Evolutionary conservation across 1,140 invertebrate species (phyloP).

Genomic region (Zophobas morio): DNA sequence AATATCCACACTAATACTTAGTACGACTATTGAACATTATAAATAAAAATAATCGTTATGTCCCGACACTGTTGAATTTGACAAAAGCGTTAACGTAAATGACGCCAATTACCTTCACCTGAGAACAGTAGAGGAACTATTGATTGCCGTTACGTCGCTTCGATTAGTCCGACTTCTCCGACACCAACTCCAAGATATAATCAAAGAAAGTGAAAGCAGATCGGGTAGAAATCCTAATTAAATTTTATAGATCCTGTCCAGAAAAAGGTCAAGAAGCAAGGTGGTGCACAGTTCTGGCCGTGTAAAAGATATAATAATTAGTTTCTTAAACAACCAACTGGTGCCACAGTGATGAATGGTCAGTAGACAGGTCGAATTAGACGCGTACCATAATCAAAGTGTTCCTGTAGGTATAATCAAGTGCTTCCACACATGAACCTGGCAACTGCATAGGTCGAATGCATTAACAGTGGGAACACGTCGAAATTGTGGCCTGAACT

Average conservation of each 20-base stretch:
- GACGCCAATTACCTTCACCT: too few species aligned
- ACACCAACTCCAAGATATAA: background rate
- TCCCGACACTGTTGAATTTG: too few species aligned
- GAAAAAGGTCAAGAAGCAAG: constrained; percentile 24
- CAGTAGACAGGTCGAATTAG: constrained; percentile 55
- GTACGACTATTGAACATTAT: too few species aligned
- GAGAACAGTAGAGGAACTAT: background rate
- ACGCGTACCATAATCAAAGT: constrained; percentile 38
- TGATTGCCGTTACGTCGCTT: background rate
- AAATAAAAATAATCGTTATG: too few species aligned
- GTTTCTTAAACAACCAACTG: constrained; percentile 46
- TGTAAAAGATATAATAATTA: constrained; percentile 48
- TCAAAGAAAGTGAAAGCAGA: constrained; percentile 15
- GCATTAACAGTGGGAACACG: constrained; percentile 33
- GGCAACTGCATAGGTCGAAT: constrained; percentile 43
- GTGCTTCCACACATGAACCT: constrained; percentile 44
- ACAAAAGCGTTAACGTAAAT: too few species aligned
- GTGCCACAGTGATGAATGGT: constrained; percentile 56
- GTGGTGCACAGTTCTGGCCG: background rate
- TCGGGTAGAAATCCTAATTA: constrained; percentile 13
- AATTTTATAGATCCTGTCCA: background rate
- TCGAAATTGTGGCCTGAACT: constrained; percentile 55
- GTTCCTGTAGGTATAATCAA: constrained; percentile 50
- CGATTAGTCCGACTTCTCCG: background rate
- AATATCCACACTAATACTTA: too few species aligned